Conservation (phyloP, 2,888 invertebrate species). For the Synanthedon vespiformis region DNA sequence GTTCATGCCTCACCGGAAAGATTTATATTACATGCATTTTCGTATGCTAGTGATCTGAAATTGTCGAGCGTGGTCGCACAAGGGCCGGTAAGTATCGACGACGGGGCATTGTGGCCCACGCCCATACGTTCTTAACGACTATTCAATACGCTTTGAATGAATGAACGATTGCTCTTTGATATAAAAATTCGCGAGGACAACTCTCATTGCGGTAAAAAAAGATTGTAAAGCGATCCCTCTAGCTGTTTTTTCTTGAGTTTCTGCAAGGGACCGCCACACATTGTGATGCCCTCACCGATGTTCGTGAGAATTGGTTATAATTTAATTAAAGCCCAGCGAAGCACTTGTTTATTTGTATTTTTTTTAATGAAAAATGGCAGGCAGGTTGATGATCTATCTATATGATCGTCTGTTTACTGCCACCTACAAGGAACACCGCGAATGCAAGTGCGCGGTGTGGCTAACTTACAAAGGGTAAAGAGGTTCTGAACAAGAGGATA, state of each 20-base stretch:
- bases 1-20: slow-evolving; percentile 68
- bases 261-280: slow-evolving; percentile 23
- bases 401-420: too few species aligned
- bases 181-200: slow-evolving; percentile 55
- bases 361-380: neutral
- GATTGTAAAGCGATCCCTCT: slow-evolving; percentile 56
- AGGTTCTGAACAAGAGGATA: too few species aligned
- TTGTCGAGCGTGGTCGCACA: slow-evolving; percentile 41
- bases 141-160: slow-evolving; percentile 67
- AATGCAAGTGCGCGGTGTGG: too few species aligned
- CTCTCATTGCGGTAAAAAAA: slow-evolving; percentile 41
- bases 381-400: too few species aligned
- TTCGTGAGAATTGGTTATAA: slow-evolving; percentile 32
- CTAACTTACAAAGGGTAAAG: too few species aligned
- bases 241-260: slow-evolving; percentile 33
- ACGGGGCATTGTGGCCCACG: slow-evolving; percentile 55
- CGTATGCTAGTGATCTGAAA: slow-evolving; percentile 66
- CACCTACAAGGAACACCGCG: too few species aligned
- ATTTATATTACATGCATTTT: slow-evolving; percentile 70
- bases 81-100: slow-evolving; percentile 13
- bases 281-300: slow-evolving; percentile 23
- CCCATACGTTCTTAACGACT: slow-evolving; percentile 61
- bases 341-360: neutral
- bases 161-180: slow-evolving; percentile 67
- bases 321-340: slow-evolving; percentile 10